Conservation (phyloP, 2,113 vertebrate species). For the Albula goreensis region DNA sequence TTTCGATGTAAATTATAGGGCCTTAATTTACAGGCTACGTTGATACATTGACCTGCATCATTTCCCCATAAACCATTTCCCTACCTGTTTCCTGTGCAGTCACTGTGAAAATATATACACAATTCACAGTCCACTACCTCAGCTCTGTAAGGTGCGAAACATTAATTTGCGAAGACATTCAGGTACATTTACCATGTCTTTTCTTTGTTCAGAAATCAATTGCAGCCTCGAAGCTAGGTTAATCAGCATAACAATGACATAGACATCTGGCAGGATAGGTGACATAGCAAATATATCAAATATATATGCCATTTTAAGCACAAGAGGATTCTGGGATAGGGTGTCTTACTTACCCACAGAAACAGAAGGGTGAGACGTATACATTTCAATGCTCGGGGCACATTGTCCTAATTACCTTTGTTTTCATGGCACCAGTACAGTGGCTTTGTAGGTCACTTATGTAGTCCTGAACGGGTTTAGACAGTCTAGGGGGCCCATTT, state of each 20-base stretch:
- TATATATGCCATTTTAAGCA: neutral
- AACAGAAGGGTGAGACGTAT: slow-evolving; percentile 23
- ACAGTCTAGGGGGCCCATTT: neutral
- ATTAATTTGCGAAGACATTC: neutral
- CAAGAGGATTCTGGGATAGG: neutral
- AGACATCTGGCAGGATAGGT: neutral
- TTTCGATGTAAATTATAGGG: too few relatives aligned
- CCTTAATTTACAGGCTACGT: too few relatives aligned
- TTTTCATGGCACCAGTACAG: slow-evolving; percentile 27
- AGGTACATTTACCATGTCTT: neutral
- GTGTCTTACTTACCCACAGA: neutral
- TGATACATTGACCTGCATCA: too few relatives aligned
- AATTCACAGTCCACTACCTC: neutral
- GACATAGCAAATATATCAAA: neutral
- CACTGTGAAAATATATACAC: too few relatives aligned
- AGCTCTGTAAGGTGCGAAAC: neutral
- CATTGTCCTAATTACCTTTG: slow-evolving; percentile 57
- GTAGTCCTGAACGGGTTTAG: neutral
- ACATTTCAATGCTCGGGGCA: slow-evolving; percentile 45
- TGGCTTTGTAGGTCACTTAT: neutral
- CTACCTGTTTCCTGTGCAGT: too few relatives aligned
- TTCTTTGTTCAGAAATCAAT: neutral
- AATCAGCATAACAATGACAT: neutral
- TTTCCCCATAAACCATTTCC: too few relatives aligned
- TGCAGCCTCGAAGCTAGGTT: neutral